Evolutionary conservation across 2,113 vertebrate genomes (phyloP), one percentile per base, ranked within the genome.

Genomic region (Colaptes auratus): DNA sequence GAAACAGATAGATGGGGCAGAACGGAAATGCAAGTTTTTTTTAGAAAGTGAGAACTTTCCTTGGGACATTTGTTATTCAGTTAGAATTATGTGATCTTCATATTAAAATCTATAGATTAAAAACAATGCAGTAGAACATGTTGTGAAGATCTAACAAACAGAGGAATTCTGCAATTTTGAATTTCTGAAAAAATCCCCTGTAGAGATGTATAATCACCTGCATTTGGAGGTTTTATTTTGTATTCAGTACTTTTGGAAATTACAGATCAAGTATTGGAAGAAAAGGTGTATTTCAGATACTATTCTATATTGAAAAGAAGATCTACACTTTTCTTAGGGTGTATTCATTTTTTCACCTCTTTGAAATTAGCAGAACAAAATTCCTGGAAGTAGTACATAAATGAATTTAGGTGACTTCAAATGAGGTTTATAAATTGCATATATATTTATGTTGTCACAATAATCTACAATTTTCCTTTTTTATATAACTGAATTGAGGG

Each of bases 131-230:
- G 12, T 35, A 61, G 73, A 83, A 73, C 48, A 58, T 20, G 12
- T 15, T 27, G 2, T 44, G 52, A 77, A 65, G 8, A 70, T 69
- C 30, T 69, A 28, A 75, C 6, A 60, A 35, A 82, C 3, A 69
- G 12, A 23, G 4, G 10, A 48, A 55, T 61, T 58, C 8, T 69
- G 16, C 60, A 44, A 55, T 39, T 55, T 67, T 20, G 60, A 52
- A 56, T 75, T 56, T 66, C 3, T 52, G 28, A 23, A 69, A 42
- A 78, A 56, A 50, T 48, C 15, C 9, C 9, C 7, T 42, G 3
- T 61, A 44, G 15, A 35, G 4, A 27, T 59, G 24, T 0, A 0
- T 19, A 10, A 48, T 82, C 2, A 0, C 11, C 9, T 55, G 15
- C 9, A 16, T 89, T 76, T 80, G 27, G 28, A 89, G 13, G 19